A percentile compares a stretch with the other conserved stretches of the same genome.
phyloP scores from a whole-genome alignment of 2,888 invertebrate genomes.

The Amorpha juglandis region DNA sequence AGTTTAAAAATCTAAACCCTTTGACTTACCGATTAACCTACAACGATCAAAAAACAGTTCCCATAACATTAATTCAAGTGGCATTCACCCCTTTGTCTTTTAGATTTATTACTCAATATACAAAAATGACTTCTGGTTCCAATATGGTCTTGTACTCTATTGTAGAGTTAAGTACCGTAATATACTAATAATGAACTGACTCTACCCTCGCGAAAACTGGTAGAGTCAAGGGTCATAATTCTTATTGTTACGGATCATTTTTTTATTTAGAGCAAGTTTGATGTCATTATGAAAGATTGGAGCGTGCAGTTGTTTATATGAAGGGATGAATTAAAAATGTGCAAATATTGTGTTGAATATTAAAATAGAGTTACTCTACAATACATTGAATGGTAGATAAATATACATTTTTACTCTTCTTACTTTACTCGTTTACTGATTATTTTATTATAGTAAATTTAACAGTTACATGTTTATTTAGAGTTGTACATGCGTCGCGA shows the following conservation, averaged over 20 bases:
- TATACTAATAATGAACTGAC: slow-evolving; percentile 30
- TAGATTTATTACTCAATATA: slow-evolving; percentile 21
- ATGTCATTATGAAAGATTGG: slow-evolving; percentile 11
- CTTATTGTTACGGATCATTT: slow-evolving; percentile 14
- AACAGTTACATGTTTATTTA: no score
- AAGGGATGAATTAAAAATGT: neutral
- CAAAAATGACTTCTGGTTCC: slow-evolving; percentile 30
- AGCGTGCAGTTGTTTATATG: slow-evolving; percentile 5
- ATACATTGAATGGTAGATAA: neutral
- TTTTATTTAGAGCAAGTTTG: slow-evolving; percentile 17
- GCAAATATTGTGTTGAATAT: neutral
- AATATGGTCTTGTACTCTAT: slow-evolving; percentile 26
- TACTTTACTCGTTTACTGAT: neutral
- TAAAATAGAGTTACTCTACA: neutral
- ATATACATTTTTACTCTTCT: neutral
- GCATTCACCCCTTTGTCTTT: slow-evolving; percentile 8
- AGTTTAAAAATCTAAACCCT: neutral
- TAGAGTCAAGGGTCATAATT: slow-evolving; percentile 14
- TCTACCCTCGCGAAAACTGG: slow-evolving; percentile 8
- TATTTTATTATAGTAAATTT: no score
- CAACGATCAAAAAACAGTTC: slow-evolving; percentile 2
- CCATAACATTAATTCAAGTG: slow-evolving; percentile 24
- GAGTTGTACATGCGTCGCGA: no score
- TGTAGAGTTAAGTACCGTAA: slow-evolving; percentile 30
- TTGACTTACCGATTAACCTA: neutral